Evolutionary conservation across 2,113 vertebrate genomes (phyloP), one percentile per base, ranked within the genome.

Genomic region (Todiramphus chloris): DNA sequence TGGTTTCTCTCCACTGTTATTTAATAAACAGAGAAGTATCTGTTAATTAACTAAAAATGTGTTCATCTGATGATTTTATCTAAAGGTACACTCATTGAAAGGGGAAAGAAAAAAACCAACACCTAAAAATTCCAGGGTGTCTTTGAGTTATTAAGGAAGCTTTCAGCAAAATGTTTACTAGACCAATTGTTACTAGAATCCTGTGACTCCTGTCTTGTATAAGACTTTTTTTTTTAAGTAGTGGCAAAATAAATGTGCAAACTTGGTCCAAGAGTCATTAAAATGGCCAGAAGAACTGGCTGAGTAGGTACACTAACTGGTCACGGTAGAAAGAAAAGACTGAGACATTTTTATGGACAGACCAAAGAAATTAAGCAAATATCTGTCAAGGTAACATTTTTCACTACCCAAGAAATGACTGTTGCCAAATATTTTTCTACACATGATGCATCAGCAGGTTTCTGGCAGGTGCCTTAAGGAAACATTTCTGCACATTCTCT

Each of bases 391-490:
- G 23, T 16, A 89, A 39, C 17, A 27, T 78, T 96, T 95, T 60
- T 87, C 66, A 48, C 48, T 78, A 67, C 23, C 30, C 27, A 14
- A 87, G 46, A 82, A 88, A 78, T 43, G 17, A n/a, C 35, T 21
- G 5, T 20, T 82, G 66, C 33, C 77, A 94, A 72, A 30, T 78
- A 75, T 68, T 95, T 92, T 78, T 70, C 39, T 68, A 56, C 35
- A 48, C 2, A 4, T 84, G 77, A 72, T 78, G 35, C 33, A 81
- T 68, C 37, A 89, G 28, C 51, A 89, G 18, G n/a, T 94, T 93
- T 96, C 83, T 93, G 79, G 75, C 85, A 94, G 89, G 80, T 96
- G 87, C n/a, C 69, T 95, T 63, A 82, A 83, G 24, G 66, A 92
- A 94, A 82, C 48, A 51, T 84, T 95, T 89, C 43, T 93, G 30